Percentiles rank a stretch among this genome's conserved stretches.
Evolutionary conservation across 2,888 invertebrate species (phyloP).

Genomic region (Epinotia ramella): DNA sequence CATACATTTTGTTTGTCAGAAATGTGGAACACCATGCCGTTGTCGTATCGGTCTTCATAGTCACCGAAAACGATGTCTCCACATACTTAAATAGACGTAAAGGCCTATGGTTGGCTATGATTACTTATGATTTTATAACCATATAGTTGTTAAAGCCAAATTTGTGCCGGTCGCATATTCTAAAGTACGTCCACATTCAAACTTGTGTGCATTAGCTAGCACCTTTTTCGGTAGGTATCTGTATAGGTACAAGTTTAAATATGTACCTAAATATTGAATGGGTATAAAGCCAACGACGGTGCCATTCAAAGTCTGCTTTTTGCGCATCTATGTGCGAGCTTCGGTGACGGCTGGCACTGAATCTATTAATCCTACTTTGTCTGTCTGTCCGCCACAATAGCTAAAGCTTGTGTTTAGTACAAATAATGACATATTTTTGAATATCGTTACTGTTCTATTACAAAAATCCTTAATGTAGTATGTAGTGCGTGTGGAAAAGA

Average conservation of each 20-base stretch:
- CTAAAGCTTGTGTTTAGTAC: neutral
- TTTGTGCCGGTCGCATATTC: no score
- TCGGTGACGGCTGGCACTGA: conserved; percentile 19
- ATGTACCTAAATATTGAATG: neutral
- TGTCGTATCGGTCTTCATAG: no score
- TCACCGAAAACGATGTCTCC: no score
- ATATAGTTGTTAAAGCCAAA: no score
- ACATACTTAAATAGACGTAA: no score
- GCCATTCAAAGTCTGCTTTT: conserved; percentile 9
- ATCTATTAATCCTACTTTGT: conserved; percentile 35
- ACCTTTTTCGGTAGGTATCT: neutral
- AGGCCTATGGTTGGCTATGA: no score
- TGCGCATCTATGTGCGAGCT: conserved; percentile 21
- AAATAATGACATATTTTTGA: neutral
- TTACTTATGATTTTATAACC: no score
- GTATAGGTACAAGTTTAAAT: neutral
- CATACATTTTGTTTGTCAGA: no score
- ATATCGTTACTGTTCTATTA: neutral
- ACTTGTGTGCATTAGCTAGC: neutral
- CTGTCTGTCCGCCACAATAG: conserved; percentile 16
- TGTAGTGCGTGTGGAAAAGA: no score
- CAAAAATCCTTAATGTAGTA: neutral
- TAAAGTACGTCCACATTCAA: neutral
- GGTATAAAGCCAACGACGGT: neutral
- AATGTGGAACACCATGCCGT: no score